Base-by-base conservation (phyloP, 30 jellyfish, hydroid and myxozoan species). In the Aurelia sp. region DNA sequence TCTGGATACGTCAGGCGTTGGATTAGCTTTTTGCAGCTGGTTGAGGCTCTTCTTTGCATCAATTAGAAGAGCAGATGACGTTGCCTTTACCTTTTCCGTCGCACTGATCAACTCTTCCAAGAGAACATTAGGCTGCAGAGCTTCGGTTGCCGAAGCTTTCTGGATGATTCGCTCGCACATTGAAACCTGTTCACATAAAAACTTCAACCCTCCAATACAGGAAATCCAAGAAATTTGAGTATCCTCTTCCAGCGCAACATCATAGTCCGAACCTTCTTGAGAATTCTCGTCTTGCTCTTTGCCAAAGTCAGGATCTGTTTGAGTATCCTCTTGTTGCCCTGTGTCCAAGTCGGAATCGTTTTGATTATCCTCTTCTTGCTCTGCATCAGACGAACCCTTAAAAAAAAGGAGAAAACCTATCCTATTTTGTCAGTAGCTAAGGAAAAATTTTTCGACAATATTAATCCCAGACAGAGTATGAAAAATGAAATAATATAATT, bases 41-140 rank as follows among this genome's bases (percentile, higher is more conserved):
- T 65, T 50, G 21, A 80, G 90, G 82, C 81, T 80, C 47, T 80
- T 80, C 90, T 64, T 80, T 80, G 90, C 90, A 80, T 62, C 90
- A 4, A 44, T 66, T 41, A 80, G 82, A 11, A 66, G 90, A 65
- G 82, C 68, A 59, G 90, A 80, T 63, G 90, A 80, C 11, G 90
- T 65, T 80, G 90, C 82, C 69, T 80, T 80, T 65, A 80, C 82
- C 90, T 63, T 79, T 63, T 63, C 80, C 4, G 90, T 60, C 21
- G 48, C 90, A 79, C 38, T 79, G 52, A 79, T 76, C 88, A 76
- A 52, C 79, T 76, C 88, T 76, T 76, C 76, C 80, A 76, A 44
- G 64, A 59, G 90, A 79, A 79, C 82, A 63, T 63, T 61, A 3
- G 81, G 90, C 73, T 80, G 90, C 38, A 83, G 82, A 80, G 90